phyloP scores from a whole-genome alignment of 2,888 invertebrate genomes.

The Oeneis ivallda region DNA sequence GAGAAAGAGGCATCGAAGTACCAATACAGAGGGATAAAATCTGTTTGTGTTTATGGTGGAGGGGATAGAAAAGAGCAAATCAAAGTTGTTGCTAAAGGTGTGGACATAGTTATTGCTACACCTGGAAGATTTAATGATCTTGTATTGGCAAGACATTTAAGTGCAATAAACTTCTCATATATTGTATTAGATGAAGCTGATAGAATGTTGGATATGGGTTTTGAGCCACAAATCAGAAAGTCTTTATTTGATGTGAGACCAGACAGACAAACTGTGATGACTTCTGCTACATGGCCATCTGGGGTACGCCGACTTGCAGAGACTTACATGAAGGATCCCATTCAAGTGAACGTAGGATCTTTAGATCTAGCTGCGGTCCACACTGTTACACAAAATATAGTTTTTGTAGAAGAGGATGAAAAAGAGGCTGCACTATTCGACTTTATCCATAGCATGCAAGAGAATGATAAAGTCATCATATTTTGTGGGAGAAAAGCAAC shows the following conservation, averaged over 20 bases:
- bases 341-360: conserved; percentile 94
- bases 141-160: conserved; percentile 86
- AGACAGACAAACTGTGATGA: conserved; percentile 97
- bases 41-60: conserved; percentile 96
- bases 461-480: conserved; percentile 92
- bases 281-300: conserved; percentile 97
- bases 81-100: conserved; percentile 86
- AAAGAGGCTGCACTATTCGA: conserved; percentile 86
- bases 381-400: conserved; percentile 90
- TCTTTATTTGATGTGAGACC: conserved; percentile 90
- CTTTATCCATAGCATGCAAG: conserved; percentile 86
- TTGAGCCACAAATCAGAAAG: conserved; percentile 93
- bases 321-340: conserved; percentile 93
- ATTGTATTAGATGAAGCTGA: conserved; percentile 96
- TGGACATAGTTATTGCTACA: conserved; percentile 97
- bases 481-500: conserved; percentile 94
- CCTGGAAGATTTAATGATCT: conserved; percentile 96
- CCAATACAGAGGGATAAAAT: conserved; percentile 91
- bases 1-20: conserved; percentile 95
- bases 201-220: conserved; percentile 93
- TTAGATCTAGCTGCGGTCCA: conserved; percentile 94
- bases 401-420: conserved; percentile 86
- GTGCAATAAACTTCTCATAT: conserved; percentile 90
- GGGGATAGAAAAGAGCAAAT: conserved; percentile 91
- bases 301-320: conserved; percentile 92